Evolutionary conservation across 2,888 invertebrate species (phyloP), one percentile per base, ranked within the genome.

Genomic region (Lobophora halterata): DNA sequence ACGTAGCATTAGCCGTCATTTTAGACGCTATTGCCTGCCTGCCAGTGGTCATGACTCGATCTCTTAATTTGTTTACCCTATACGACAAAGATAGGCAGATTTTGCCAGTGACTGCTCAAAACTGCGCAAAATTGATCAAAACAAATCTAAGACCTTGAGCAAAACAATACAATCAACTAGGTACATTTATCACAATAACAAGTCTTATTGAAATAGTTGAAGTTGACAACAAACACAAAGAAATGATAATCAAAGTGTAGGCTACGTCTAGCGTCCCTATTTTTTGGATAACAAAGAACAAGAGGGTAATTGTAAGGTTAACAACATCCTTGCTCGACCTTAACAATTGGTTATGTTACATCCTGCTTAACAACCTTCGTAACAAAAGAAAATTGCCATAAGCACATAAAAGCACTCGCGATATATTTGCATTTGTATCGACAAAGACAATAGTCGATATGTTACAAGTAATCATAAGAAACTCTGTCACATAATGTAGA

Each of bases 1-100:
- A 85, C 86, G 86, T 85, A 71, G 69, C 50, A 56, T 47, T 56
- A 69, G 59, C 79, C 82, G 83, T 85, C 85, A 82, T 75, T 77
- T 72, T 75, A 64, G 72, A 72, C 74, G 73, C 61, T 73, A 61
- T 65, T 66, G 66, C 65, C 66, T 66, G 66, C 65, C 66, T 61
- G 65, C 54, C 64, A 16, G 21, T 60, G 65, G 61, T 64, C 73
- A 72, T 73, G 71, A 74, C 65, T 76, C 66, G 73, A 59, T 61
- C 61, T 61, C 40, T 52, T 56, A 58, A 70, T 73, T 73, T 67
- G 69, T 70, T 70, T 66, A 66, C 62, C 50, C n/a, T 10, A 28
- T 29, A 28, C 33, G 65, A 70, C 68, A 70, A 69, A 66, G 69
- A 58, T 62, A 30, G 19, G 30, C 28, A 25, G 13, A 29, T 43